Evolutionary conservation across 2,888 invertebrate species (phyloP), one percentile per base, ranked within the genome.

Genomic region (Amiota mariae): DNA sequence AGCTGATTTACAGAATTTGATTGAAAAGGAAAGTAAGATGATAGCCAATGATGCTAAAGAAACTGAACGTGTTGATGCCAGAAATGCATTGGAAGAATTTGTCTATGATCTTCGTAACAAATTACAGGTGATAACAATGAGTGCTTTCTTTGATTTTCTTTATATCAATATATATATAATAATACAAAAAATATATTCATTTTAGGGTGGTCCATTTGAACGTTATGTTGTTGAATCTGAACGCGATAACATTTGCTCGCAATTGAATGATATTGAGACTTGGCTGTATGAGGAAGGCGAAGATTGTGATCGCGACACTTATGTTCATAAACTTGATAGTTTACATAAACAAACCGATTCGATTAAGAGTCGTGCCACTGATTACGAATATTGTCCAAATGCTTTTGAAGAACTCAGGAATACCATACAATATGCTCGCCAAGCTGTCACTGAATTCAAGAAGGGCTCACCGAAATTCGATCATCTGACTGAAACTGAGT

Each of bases 251-350:
- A 91, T 96, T 74, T 92, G 93, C 49, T 88, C 90, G 75, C 92
- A 93, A 79, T 92, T 99, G 51, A 96, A 95, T 85, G 93, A 94
- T 20, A 95, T 97, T 82, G 99, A 99, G 90, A 94, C 95, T 88
- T 99, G 99, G 99, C 91, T 99, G 18, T 99, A 99, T 87, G 98
- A 98, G 85, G 93, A 93, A 78, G 99, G 99, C 4, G 98, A 98
- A 89, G 96, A 98, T 87, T 96, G 98, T 88, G 94, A 94, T 80
- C 93, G 94, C 86, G 89, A 93, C 90, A 91, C 92, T 59, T 94
- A 94, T 87, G 92, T 92, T 76, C 93, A 92, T 81, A 94, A 93
- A 85, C 87, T 94, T 75, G 86, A 90, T 1, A 92, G 92, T 74
- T 88, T 94, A 80, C 92, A 95, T 91, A 92, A 93, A 77, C 92